phyloP scores from a whole-genome alignment of 1,140 invertebrate species.

The Leptonema lineaticorne region DNA sequence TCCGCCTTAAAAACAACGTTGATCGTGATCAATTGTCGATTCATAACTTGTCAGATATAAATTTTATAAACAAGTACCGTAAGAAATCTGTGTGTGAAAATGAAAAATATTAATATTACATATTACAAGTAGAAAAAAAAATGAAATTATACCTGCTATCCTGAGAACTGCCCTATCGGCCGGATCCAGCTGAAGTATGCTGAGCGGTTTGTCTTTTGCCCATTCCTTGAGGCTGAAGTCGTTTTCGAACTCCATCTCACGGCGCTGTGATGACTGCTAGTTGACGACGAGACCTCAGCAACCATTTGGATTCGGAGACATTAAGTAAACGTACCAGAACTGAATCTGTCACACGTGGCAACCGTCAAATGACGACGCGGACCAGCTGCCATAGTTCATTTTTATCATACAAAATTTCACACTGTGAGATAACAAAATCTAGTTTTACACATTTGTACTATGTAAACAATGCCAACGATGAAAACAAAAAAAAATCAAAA shows the following conservation, averaged over 20 bases:
- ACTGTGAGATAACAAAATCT: no score
- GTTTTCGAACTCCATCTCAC: constrained; percentile 76
- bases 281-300: constrained; percentile 53
- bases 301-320: constrained; percentile 52
- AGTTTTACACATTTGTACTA: no score
- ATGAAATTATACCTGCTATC: constrained; percentile 95
- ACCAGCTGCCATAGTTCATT: not conserved
- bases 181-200: constrained; percentile 91
- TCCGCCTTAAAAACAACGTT: no score
- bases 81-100: no score
- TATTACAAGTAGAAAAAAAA: no score
- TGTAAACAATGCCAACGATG: no score
- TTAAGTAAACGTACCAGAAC: constrained; percentile 44
- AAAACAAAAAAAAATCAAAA: no score
- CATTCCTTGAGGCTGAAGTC: constrained; percentile 89
- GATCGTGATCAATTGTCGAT: no score
- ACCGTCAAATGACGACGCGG: not conserved
- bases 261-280: constrained; percentile 54
- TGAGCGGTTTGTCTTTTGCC: constrained; percentile 93
- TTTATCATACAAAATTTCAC: not conserved
- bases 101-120: no score
- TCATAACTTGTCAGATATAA: no score
- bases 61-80: no score
- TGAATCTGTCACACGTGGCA: not conserved
- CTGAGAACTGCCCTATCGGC: constrained; percentile 91